Percentiles rank a stretch among this genome's conserved stretches.
Conservation (phyloP, 2,113 vertebrate genomes). For the Lathamus discolor region DNA sequence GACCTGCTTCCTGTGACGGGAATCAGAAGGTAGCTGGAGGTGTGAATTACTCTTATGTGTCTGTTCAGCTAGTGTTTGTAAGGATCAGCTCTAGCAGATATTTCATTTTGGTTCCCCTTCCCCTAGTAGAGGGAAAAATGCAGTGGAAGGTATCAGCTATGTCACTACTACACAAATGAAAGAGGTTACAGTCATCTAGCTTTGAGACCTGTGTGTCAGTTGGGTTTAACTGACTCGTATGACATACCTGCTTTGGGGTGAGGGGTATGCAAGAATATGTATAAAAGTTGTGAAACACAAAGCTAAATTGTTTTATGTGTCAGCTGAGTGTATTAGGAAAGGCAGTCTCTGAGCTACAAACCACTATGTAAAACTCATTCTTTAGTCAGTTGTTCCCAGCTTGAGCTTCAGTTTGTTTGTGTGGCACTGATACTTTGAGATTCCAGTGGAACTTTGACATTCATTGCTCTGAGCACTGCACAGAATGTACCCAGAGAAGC, state of each 20-base stretch:
- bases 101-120: background rate
- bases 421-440: background rate
- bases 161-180: rapidly evolving
- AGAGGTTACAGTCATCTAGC: background rate
- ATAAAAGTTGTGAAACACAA: background rate
- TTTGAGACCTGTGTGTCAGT: background rate
- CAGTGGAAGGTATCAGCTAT: background rate
- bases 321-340: background rate
- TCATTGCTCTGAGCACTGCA: background rate
- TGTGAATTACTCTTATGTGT: background rate
- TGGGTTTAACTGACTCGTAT: background rate
- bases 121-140: background rate
- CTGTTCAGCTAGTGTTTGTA: background rate
- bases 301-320: background rate
- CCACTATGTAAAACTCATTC: rapidly evolving
- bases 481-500: background rate
- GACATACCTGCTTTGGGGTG: background rate
- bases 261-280: background rate
- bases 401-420: background rate
- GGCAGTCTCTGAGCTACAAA: background rate
- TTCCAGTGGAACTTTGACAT: background rate
- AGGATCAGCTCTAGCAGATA: background rate
- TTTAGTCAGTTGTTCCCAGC: background rate
- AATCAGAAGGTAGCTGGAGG: background rate
- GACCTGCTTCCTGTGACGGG: background rate